Base-by-base conservation (phyloP, 2,888 invertebrate species). In the Caradrina kadenii region DNA sequence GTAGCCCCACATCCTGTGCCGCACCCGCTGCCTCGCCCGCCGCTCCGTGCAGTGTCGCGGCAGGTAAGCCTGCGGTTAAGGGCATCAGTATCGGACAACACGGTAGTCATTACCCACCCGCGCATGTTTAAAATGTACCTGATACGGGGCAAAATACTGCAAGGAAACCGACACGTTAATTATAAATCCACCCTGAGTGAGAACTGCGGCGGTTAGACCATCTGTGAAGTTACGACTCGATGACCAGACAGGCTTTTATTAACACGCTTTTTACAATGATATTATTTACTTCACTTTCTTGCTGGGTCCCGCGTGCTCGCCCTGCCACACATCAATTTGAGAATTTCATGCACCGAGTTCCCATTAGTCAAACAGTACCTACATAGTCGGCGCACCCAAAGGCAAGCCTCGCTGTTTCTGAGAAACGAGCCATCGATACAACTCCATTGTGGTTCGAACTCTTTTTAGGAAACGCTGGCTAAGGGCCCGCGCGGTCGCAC, bases 391-490 rank as follows among this genome's bases (percentile, higher is more conserved):
- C 74, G 42, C 59, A 58, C 58, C 56, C 64, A 61, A 71, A 71
- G 65, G 67, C 61, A 19, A 69, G 60, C 26, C 63, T 62, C 64
- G 50, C 48, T 64, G 60, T 39, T 80, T 81, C 81, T 60, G 72
- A 71, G 80, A 81, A 80, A 64, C 71, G 64, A 64, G 42, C 56
- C 63, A 58, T 68, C 69, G 78, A 74, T 62, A 78, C 64, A 67
- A 63, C 75, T 78, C 71, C 69, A 69, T 78, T 75, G 75, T 78
- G 74, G 59, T 63, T 60, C 21, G 62, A 63, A 50, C 53, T 48
- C 75, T 78, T 71, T 80, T 78, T 80, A 80, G 75, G 62, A 78
- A 70, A 61, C 49, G n/a, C 21, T 65, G 42, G 49, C 64, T 77
- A 65, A 79, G 69, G 76, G 75, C 75, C 56, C 65, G 69, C 54